phyloP scores from a whole-genome alignment of 2,888 invertebrate genomes.

The Hemaris fuciformis region DNA sequence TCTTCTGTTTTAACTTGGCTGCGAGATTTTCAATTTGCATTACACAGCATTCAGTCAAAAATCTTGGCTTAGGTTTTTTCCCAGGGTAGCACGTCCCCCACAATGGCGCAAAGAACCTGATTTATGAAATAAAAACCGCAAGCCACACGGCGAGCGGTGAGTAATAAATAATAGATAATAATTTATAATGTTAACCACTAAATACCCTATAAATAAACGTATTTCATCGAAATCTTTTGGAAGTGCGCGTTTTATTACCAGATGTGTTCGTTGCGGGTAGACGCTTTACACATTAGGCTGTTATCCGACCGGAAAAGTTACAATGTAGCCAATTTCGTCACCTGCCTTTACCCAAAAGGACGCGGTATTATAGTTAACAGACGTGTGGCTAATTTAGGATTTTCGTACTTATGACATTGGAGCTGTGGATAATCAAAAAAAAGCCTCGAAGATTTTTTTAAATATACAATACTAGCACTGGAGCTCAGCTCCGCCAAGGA shows the following conservation, averaged over 20 bases:
- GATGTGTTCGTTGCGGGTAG: not conserved
- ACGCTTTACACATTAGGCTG: not conserved
- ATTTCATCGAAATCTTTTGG: not conserved
- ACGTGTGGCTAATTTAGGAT: too few species aligned
- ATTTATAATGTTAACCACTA: slow-evolving; percentile 12
- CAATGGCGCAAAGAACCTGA: slow-evolving; percentile 28
- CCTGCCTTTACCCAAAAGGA: too few species aligned
- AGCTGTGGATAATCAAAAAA: too few species aligned
- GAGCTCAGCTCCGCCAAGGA: too few species aligned
- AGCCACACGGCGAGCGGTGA: not conserved
- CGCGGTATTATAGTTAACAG: too few species aligned
- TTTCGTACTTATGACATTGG: too few species aligned
- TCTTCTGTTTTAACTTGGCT: not conserved
- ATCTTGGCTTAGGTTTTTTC: not conserved
- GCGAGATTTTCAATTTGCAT: not conserved
- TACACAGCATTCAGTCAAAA: not conserved
- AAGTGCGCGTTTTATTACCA: not conserved
- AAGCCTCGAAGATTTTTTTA: too few species aligned
- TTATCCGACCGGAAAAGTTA: not conserved
- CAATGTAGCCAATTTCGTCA: not conserved
- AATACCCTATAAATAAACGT: slow-evolving; percentile 36
- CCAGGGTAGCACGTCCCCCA: slow-evolving; percentile 11
- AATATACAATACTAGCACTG: too few species aligned
- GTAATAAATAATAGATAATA: slow-evolving; percentile 13
- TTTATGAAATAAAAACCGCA: slow-evolving; percentile 35